Base-by-base conservation (phyloP, 1,140 invertebrate species). In the Anoplolepis gracilipes region DNA sequence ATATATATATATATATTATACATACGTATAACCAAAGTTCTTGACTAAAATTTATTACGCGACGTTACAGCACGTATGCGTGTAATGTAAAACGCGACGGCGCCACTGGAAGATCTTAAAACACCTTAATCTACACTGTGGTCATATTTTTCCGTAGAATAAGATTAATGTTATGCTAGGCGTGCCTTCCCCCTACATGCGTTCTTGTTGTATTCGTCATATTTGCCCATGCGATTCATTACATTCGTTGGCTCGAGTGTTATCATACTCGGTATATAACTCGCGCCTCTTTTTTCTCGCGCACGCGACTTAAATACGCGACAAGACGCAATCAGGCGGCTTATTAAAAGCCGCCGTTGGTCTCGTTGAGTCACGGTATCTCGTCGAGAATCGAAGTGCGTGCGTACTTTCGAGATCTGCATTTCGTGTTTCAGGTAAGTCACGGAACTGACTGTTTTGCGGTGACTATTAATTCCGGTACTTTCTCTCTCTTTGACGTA, bases 391-490 rank as follows among this genome's bases (percentile, higher is more conserved):
- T 87, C 82, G 39, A 69, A 19, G 62, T 77, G 85, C 82, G 82
- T 87, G 72, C 64, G 49, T 8, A 55, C 33, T 61, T 70, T 61
- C 39, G 46, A 73, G 67, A 86, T 57, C 61, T 81, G 67, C 62
- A 57, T 53, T 39, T 36, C 64, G 55, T 59, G 61, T 86, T 49
- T 85, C 79, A 25, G 73, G 33, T 33, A 67, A 75, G 84, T 85
- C 70, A 89, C 64, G 85, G 88, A 90, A 90, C 85, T 59, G 82
- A 87, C 85, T 88, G 81, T 90, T 88, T 84, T 73, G 77, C 79
- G 67, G 36, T 30, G 78, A 72, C 36, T 82, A 72, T 82, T 82
- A 82, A 72, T 65, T 59, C 33, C 53, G 19, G 19, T 82, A 49
- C 46, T 16, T 49, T 49, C 46, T 46, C 42, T 13, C 42, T 46